Base-by-base conservation (phyloP, 2,113 vertebrate genomes). In the Piliocolobus tephrosceles region DNA sequence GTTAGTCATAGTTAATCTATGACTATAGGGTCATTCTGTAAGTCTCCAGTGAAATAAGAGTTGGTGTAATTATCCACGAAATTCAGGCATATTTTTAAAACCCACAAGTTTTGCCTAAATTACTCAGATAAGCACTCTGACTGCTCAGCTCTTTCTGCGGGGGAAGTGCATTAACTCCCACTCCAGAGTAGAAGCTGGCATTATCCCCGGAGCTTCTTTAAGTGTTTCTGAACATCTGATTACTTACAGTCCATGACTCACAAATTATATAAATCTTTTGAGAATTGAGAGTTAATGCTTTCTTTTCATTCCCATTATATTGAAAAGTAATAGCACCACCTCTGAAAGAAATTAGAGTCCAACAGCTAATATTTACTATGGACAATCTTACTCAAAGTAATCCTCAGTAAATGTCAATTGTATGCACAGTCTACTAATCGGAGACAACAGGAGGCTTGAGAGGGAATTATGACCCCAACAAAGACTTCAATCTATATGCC, bases 1-100 rank as follows among this genome's bases (percentile, higher is more conserved):
- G 91, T 97, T 97, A 94, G 58, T 97, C 92, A 96, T 73, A 92
- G 85, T 76, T 95, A 95, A 96, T 96, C 72, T 75, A 68, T 89
- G 70, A 97, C 58, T 90, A 61, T 40, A 55, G 35, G 43, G 38
- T 88, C 78, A 93, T 79, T 94, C 81, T 94, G 0, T 90, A 95
- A 96, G 88, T 93, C 57, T 91, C 76, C 32, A 57, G 20, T 91
- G 78, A 96, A 97, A 96, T 94, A 57, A 35, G 55, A 94, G 81
- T 80, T 95, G n/a, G 22, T 82, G 43, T 89, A 96, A 96, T 98
- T 97, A 96, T 64, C 84, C 88, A 92, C 40, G 32, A 96, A 90
- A 97, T 76, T 91, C 61, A 92, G 40, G n/a, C 22, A 95, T 95
- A 94, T 95, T 93, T 97, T 95, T 50, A 58, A 96, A 96, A 64